Conservation (phyloP, 2,888 invertebrate genomes). For the Perizoma flavofasciatum region DNA sequence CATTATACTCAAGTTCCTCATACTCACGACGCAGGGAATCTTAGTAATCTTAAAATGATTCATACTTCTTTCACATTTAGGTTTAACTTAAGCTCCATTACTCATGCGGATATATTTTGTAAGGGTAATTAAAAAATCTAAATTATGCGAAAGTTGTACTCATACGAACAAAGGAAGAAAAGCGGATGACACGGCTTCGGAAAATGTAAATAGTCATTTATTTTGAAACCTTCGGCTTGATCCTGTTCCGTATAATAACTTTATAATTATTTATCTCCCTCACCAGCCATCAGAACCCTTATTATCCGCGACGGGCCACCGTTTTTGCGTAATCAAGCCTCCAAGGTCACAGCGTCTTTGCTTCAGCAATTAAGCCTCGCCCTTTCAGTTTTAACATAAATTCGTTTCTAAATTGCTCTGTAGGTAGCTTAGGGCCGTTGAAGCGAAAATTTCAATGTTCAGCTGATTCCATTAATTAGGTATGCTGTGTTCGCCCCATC, state of each 20-base stretch:
- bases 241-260: slow-evolving; percentile 27
- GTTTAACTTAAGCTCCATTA: no score
- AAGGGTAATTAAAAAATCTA: no score
- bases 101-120: no score
- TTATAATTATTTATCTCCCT: slow-evolving; percentile 38
- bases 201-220: slow-evolving; percentile 18
- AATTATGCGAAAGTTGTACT: no score
- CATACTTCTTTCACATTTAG: no score
- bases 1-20: no score
- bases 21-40: no score
- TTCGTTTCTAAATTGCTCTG: slow-evolving; percentile 52
- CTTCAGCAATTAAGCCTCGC: slow-evolving; percentile 39
- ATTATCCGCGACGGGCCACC: slow-evolving; percentile 38
- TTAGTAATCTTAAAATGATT: no score
- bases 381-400: slow-evolving; percentile 56
- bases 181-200: neutral
- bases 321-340: slow-evolving; percentile 43
- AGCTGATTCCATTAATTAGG: slow-evolving; percentile 79
- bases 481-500: slow-evolving; percentile 71
- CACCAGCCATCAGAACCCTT: slow-evolving; percentile 33
- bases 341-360: slow-evolving; percentile 42
- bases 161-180: no score
- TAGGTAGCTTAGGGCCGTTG: slow-evolving; percentile 56
- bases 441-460: slow-evolving; percentile 79
- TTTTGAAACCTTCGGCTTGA: slow-evolving; percentile 13